Conservation (phyloP, 2,113 vertebrate genomes). For the Apaloderma vittatum region DNA sequence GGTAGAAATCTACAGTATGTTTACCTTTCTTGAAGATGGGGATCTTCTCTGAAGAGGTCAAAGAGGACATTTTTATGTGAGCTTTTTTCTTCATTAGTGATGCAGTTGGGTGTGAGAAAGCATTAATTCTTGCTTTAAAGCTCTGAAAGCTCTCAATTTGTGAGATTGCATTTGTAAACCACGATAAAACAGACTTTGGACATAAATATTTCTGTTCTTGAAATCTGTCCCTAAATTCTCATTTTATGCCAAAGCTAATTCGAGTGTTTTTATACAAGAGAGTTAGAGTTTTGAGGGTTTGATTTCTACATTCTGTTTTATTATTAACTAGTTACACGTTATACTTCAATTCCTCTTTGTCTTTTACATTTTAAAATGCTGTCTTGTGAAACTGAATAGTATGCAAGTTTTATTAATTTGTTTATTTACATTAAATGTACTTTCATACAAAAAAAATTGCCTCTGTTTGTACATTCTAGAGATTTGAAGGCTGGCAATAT, state of each 20-base stretch:
- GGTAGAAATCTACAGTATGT: background rate
- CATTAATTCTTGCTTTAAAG: background rate
- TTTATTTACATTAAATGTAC: background rate
- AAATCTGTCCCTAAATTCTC: background rate
- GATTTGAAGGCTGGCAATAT: slow-evolving; percentile 99
- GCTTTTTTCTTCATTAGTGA: background rate
- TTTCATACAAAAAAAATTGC: background rate
- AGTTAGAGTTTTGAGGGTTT: background rate
- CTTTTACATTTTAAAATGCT: background rate
- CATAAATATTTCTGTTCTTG: background rate
- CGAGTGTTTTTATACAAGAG: background rate
- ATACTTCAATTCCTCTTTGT: background rate
- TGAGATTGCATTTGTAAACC: background rate
- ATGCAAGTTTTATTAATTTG: background rate
- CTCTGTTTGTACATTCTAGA: slow-evolving; percentile 77
- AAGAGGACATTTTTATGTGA: background rate
- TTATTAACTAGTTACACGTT: background rate
- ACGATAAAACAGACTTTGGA: background rate
- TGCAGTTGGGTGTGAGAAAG: background rate
- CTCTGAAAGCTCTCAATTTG: background rate
- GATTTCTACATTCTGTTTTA: background rate
- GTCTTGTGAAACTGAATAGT: background rate
- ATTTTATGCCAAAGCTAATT: background rate
- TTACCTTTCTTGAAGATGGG: background rate
- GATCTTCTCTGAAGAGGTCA: background rate